phyloP scores from a whole-genome alignment of 2,888 invertebrate species.

The Antheraea assamensis region DNA sequence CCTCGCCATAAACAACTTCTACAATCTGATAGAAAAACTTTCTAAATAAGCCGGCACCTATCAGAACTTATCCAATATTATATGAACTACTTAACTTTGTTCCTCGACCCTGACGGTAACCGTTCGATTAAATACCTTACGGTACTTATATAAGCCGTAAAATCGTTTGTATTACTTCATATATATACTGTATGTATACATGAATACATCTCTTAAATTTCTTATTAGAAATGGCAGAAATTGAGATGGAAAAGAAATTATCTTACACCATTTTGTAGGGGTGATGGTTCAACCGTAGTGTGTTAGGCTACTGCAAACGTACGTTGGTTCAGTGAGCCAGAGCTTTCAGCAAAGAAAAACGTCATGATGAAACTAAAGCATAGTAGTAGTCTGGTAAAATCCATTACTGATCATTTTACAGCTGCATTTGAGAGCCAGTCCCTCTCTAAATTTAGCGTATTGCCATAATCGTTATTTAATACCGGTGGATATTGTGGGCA shows the following conservation, averaged over 20 bases:
- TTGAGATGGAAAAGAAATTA: no score
- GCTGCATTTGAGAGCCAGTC: no score
- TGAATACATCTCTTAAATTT: no score
- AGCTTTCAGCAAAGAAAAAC: background rate
- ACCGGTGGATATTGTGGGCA: no score
- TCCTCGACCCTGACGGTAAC: background rate
- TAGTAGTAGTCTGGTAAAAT: no score
- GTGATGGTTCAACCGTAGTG: background rate
- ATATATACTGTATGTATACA: background rate
- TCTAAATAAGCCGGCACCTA: slow-evolving; percentile 11
- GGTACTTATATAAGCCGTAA: background rate
- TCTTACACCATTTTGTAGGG: no score
- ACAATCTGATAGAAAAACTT: slow-evolving; percentile 15
- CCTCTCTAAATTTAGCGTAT: no score
- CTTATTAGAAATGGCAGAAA: no score
- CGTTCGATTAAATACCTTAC: background rate
- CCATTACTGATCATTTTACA: no score
- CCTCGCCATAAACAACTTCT: background rate
- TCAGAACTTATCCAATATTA: slow-evolving; percentile 15
- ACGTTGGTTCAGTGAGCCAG: background rate
- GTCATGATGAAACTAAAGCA: no score
- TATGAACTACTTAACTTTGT: slow-evolving; percentile 8
- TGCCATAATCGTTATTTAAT: no score
- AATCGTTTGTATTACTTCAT: background rate
- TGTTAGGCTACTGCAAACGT: background rate